A percentile compares a stretch with the other conserved stretches of the same genome.
Conservation (phyloP, 2,888 invertebrate species). For the Cerceris ruficornis region DNA sequence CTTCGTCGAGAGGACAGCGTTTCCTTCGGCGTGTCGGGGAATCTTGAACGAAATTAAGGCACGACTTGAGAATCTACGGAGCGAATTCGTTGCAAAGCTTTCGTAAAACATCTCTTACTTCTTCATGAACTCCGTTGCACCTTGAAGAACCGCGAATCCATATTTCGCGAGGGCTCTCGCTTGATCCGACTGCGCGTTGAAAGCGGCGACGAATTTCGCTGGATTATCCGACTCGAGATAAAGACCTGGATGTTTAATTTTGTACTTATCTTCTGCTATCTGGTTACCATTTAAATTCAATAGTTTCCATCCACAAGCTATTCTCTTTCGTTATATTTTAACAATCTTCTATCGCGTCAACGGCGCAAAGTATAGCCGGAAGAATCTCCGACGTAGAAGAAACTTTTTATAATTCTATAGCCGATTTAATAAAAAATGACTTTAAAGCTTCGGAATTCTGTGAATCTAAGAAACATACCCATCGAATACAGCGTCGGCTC, state of each 20-base stretch:
- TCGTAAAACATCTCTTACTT: slow-evolving; percentile 82
- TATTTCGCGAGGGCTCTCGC: slow-evolving; percentile 85
- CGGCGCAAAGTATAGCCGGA: too few species aligned
- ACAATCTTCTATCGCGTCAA: too few species aligned
- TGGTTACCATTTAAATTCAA: not conserved
- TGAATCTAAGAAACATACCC: slow-evolving; percentile 80
- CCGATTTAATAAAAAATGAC: too few species aligned
- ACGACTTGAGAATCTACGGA: too few species aligned
- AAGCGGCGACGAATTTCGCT: slow-evolving; percentile 87
- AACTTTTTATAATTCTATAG: too few species aligned
- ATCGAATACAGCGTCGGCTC: slow-evolving; percentile 85
- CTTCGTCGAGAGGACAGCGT: slow-evolving; percentile 56
- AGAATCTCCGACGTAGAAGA: too few species aligned
- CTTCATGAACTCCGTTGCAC: slow-evolving; percentile 84
- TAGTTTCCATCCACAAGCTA: too few species aligned
- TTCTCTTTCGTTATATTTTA: too few species aligned
- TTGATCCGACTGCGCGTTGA: slow-evolving; percentile 87
- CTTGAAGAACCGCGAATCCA: slow-evolving; percentile 88
- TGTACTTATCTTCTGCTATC: slow-evolving; percentile 35
- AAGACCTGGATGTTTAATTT: slow-evolving; percentile 82
- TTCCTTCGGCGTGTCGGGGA: slow-evolving; percentile 69
- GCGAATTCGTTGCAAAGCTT: too few species aligned
- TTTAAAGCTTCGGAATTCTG: too few species aligned
- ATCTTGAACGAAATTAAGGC: slow-evolving; percentile 48
- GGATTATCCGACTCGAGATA: slow-evolving; percentile 86